Percentiles rank a stretch among this genome's conserved stretches.
These are phyloP conservation scores for Solenopsis invicta DNA, from an alignment of 1,140 invertebrate species.

Conservation along the genomic window DNA sequence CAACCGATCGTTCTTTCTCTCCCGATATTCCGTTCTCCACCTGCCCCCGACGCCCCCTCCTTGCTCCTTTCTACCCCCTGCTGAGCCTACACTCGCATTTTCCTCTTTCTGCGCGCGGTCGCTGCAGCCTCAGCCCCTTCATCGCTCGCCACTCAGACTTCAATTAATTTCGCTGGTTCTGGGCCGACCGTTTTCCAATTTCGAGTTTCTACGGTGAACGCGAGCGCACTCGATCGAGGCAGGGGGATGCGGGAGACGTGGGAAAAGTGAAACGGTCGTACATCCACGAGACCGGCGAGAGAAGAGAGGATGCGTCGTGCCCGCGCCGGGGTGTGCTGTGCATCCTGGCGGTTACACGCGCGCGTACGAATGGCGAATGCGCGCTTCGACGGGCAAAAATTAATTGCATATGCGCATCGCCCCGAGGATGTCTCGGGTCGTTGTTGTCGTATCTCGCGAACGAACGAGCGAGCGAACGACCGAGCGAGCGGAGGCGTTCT, in stretches of 20 bases:
- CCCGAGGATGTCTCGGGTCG: constrained; percentile 49
- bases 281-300: constrained; percentile 2
- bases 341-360: constrained; percentile 7
- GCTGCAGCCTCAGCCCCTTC: constrained; percentile 70
- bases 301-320: constrained; percentile 40
- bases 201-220: constrained; percentile 80
- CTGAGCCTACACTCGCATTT: constrained; percentile 66
- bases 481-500: constrained; percentile 25
- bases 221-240: constrained; percentile 73
- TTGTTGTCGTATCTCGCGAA: background rate
- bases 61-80: background rate
- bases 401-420: constrained; percentile 68
- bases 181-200: constrained; percentile 81
- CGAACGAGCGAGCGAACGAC: background rate
- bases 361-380: background rate
- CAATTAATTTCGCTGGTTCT: constrained; percentile 81
- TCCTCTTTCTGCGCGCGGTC: constrained; percentile 70
- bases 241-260: constrained; percentile 22
- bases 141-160: constrained; percentile 80
- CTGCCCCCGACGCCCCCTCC: background rate
- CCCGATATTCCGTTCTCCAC: constrained; percentile 53
- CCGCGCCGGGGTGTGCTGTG: too few relatives aligned
- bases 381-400: constrained; percentile 61
- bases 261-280: constrained; percentile 55
- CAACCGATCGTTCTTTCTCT: constrained; percentile 51